phyloP scores from a whole-genome alignment of 2,888 invertebrate species.

The Smittia aterrima region DNA sequence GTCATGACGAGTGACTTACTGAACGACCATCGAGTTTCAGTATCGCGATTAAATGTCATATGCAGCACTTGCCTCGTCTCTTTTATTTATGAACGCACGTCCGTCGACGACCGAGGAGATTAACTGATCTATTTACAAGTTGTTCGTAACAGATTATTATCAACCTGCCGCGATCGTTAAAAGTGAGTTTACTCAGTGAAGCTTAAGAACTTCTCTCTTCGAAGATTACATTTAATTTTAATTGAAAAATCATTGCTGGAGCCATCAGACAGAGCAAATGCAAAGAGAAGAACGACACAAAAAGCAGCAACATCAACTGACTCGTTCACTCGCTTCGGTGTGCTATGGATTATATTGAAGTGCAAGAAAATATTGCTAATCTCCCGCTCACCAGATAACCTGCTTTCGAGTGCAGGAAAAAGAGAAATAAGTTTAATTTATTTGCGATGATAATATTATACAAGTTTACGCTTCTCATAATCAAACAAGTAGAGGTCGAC shows the following conservation, averaged over 20 bases:
- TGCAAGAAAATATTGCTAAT: constrained; percentile 10
- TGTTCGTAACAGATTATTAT: constrained; percentile 33
- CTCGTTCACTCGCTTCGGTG: constrained; percentile 2
- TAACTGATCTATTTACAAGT: constrained; percentile 35
- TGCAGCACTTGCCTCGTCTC: too few relatives aligned
- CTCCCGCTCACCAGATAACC: neutral
- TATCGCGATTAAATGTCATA: too few relatives aligned
- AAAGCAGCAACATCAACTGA: constrained; percentile 20
- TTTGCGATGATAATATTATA: constrained; percentile 21
- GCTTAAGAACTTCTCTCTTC: neutral
- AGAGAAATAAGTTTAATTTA: constrained; percentile 16
- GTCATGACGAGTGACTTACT: too few relatives aligned
- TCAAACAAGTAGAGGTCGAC: neutral
- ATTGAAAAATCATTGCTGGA: constrained; percentile 38
- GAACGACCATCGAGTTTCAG: too few relatives aligned
- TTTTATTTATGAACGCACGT: constrained; percentile 20
- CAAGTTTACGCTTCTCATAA: constrained; percentile 9
- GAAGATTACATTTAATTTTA: constrained; percentile 26
- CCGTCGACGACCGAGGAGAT: constrained; percentile 5
- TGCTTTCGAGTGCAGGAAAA: neutral
- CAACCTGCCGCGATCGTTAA: constrained; percentile 36
- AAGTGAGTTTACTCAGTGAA: constrained; percentile 18
- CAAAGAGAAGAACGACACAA: constrained; percentile 24
- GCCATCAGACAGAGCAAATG: neutral
- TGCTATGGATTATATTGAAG: constrained; percentile 36